Base-by-base conservation (phyloP, 2,797 vertebrate genomes). In the Gallinago nigripennis region DNA sequence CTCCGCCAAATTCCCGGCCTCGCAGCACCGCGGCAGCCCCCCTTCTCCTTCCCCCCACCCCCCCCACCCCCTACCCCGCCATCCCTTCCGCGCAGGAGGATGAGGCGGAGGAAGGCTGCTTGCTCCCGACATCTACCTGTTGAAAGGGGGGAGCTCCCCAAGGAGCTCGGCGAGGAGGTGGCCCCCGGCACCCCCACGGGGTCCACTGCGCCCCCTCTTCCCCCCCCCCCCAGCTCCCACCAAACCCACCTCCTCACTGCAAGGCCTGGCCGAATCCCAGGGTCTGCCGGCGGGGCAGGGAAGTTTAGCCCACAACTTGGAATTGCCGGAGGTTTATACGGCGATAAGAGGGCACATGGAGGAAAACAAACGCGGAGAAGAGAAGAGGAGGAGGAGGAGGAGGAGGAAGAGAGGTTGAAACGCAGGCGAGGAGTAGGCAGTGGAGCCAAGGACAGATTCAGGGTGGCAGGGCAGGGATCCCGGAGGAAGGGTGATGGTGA, bases 41-140 rank as follows among this genome's bases (percentile, higher is more conserved):
- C 39, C 39, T 6, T 14, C 11, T 11, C 39, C 39, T 11, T 12
- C 35, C 31, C 43, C 3, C 21, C 27, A 12, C 35, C 33, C 33
- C 3, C 27, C 39, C 39, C 39, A 10, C 37, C 39, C 39, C 14
- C 39, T 12, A 4, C 60, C 58, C 56, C 39, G 28, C 18, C 92
- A 41, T 31, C 77, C 76, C n/a, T 33, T 16, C 15, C n/a, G 48
- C 46, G 43, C 71, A 4, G 56, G 11, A 77, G 64, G 50, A 37
- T 3, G 84, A 19, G 50, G 89, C 65, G 3, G 60, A 75, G 80
- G 61, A 1, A 37, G 63, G 81, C 70, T 19, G 88, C 86, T 58
- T 28, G 91, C 69, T 88, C 76, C 57, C 63, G 7, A 3, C 16
- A 1, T 16, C 94, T 94, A 97, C 96, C 96, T 96, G 96, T 97